Conservation (phyloP, 2,113 vertebrate genomes). For the Heptranchias perlo region DNA sequence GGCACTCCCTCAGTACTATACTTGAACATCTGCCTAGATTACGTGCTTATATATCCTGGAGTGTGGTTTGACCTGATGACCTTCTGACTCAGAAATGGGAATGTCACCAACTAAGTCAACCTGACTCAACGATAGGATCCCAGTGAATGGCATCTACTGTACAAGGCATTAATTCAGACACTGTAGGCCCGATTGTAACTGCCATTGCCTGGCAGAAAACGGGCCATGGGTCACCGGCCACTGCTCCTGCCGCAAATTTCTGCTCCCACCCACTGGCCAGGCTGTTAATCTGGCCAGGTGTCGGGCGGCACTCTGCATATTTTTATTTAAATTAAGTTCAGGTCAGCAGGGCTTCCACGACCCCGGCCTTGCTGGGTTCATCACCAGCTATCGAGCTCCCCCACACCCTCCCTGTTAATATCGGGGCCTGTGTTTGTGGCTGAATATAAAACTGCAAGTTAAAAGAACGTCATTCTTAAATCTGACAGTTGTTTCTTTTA, state of each 20-base stretch:
- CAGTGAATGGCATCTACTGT: background rate
- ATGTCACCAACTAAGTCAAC: background rate
- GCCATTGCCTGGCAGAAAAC: background rate
- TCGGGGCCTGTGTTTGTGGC: background rate
- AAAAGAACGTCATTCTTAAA: background rate
- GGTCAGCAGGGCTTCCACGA: background rate
- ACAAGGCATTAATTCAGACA: background rate
- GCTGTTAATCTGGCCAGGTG: background rate
- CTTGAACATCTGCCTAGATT: background rate
- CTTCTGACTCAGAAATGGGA: background rate
- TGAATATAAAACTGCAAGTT: background rate
- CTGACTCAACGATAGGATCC: background rate
- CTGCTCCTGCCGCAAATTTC: background rate
- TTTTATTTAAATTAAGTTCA: background rate
- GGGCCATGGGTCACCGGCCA: background rate
- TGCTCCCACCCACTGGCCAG: background rate
- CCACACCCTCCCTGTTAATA: background rate
- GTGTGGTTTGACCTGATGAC: background rate
- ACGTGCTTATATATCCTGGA: background rate
- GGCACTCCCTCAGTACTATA: background rate
- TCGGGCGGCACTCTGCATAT: background rate
- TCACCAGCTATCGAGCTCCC: background rate
- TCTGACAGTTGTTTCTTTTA: background rate
- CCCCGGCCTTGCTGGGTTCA: background rate
- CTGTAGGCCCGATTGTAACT: background rate